phyloP scores from a whole-genome alignment of 2,113 vertebrate genomes.

The Malurus elegans region DNA sequence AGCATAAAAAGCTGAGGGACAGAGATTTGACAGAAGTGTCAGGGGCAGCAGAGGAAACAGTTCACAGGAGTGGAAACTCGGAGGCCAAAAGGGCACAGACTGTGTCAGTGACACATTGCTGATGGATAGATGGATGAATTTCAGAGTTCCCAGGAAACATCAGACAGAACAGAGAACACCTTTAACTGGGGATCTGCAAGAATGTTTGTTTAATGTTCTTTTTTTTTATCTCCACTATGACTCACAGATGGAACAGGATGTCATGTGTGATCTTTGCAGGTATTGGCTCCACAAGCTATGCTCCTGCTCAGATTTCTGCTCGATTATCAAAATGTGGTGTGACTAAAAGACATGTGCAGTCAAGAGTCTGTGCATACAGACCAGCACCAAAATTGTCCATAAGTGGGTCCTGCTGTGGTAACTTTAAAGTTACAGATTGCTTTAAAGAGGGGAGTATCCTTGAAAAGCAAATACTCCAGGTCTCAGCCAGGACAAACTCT shows the following conservation, averaged over 20 bases:
- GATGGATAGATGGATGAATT: background rate
- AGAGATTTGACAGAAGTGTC: background rate
- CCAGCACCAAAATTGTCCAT: background rate
- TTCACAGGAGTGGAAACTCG: background rate
- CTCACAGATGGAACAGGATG: background rate
- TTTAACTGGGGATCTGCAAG: background rate
- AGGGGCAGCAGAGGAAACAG: background rate
- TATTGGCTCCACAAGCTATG: background rate
- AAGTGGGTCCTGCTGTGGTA: background rate
- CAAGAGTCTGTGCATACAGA: background rate
- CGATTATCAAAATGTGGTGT: accelerated
- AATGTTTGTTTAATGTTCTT: background rate
- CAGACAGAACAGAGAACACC: background rate
- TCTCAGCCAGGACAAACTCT: background rate
- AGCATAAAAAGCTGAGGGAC: background rate
- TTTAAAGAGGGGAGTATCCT: background rate
- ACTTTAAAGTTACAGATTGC: background rate
- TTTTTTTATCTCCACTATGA: background rate
- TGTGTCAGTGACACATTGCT: background rate
- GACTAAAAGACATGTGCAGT: background rate
- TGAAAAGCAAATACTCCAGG: background rate
- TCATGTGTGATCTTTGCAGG: background rate
- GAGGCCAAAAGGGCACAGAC: background rate
- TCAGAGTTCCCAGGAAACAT: background rate
- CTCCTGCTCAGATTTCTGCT: background rate